These are phyloP conservation scores for Cheilosia variabilis DNA, from an alignment of 2,888 invertebrate genomes.

Conservation along the genomic window DNA sequence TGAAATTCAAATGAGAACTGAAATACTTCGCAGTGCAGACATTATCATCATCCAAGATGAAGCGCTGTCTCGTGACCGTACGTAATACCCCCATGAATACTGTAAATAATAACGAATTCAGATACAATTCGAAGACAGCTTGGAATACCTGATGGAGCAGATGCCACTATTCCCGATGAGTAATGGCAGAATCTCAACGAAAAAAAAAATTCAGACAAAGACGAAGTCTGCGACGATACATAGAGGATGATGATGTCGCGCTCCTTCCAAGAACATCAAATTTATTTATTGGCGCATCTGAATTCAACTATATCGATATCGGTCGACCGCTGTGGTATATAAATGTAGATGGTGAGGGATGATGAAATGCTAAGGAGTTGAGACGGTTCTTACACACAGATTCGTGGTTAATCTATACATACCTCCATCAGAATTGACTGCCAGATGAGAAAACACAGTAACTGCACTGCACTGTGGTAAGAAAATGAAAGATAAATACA, in stretches of 20 bases:
- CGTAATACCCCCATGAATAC: conserved; percentile 46
- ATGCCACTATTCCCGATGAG: conserved; percentile 62
- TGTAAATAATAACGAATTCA: conserved; percentile 66
- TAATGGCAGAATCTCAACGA: conserved; percentile 43
- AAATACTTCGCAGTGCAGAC: conserved; percentile 5
- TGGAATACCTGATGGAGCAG: conserved; percentile 69
- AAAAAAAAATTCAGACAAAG: conserved; percentile 14
- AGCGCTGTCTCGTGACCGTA: conserved; percentile 14
- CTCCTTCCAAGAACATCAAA: conserved; percentile 67
- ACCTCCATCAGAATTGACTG: conserved; percentile 31
- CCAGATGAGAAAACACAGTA: conserved; percentile 27
- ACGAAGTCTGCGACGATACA: conserved; percentile 1
- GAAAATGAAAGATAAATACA: conserved; percentile 41
- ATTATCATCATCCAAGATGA: conserved; percentile 18
- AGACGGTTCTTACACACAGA: conserved; percentile 29
- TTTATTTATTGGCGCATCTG: conserved; percentile 70
- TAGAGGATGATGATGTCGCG: conserved; percentile 19
- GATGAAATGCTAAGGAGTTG: conserved; percentile 26
- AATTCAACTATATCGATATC: conserved; percentile 27
- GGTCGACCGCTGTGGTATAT: neutral
- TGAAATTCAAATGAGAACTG: conserved; percentile 54
- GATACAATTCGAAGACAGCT: conserved; percentile 46
- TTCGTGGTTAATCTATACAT: conserved; percentile 61
- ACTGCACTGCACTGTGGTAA: neutral
- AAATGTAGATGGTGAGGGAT: conserved; percentile 4